Percentiles rank a stretch among this genome's conserved stretches.
These are phyloP conservation scores for Eurystomus glaucurus DNA, from an alignment of 2,797 vertebrate species.

Conservation along the genomic window DNA sequence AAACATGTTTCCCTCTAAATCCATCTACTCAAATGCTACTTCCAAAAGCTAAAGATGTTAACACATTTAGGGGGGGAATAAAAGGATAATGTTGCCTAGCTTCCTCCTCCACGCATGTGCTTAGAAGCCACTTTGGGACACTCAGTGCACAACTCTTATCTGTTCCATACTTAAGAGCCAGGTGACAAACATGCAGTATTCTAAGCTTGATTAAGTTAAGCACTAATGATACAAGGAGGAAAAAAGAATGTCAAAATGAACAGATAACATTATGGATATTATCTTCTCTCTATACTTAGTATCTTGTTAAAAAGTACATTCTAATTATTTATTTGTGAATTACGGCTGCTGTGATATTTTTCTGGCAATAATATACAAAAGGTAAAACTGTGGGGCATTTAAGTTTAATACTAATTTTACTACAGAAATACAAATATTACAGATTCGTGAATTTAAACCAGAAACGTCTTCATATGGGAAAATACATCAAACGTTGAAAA, in stretches of 20 bases:
- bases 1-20: conserved; percentile 29
- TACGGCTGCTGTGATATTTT: conserved; percentile 1
- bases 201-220: neutral
- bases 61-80: neutral
- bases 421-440: neutral
- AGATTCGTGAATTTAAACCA: neutral
- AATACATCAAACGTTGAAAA: neutral
- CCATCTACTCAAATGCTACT: conserved; percentile 2
- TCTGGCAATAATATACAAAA: neutral
- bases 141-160: neutral
- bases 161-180: neutral
- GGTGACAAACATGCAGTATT: neutral
- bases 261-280: neutral
- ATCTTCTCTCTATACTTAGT: neutral
- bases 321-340: neutral
- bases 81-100: neutral
- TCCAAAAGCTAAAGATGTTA: conserved; percentile 30
- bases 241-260: neutral
- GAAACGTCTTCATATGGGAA: neutral
- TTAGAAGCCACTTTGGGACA: neutral
- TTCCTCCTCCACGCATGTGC: conserved; percentile 11
- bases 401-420: neutral
- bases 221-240: neutral
- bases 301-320: neutral
- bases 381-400: neutral